Base-by-base conservation (phyloP, 2,113 vertebrate species). In the Xiphias gladius region DNA sequence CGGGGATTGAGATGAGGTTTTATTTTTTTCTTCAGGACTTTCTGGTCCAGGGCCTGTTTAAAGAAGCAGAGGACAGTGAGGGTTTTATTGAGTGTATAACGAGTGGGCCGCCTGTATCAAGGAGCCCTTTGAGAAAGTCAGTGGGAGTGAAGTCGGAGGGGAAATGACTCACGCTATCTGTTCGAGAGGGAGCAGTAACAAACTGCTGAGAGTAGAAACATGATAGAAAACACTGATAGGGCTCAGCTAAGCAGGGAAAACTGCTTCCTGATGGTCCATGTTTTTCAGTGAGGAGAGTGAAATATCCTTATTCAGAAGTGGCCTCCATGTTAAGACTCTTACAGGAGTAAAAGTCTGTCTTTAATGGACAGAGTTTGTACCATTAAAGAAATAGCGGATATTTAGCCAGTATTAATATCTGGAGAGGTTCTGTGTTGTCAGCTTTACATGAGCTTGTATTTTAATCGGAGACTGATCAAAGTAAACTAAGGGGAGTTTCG, bases 101-200 rank as follows among this genome's bases (percentile, higher is more conserved):
- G 86, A 88, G 91, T 78, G 86, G 87, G 85, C 79, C 14, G 78
- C 68, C 28, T 65, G 74, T 39, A 89, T 92, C 84, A 91, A 89
- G 84, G 86, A 87, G 84, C 71, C 85, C 89, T 91, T 90, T 89
- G 87, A 91, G 86, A 79, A 73, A 86, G 86, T 76, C 83, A 39
- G 89, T 87, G 91, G 89, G 82, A 87, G 84, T 69, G 68, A 78
- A 85, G 80, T 84, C 5, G 62, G 80, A 70, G 68, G 69, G 88
- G 86, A 84, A 86, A 87, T 88, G 86, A 88, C 68, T 91, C 89
- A 87, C 10, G 39, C 69, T 89, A 82, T 91, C 84, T 88, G 79
- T 70, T 63, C 0, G 41, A 73, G 63, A 79, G 46, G 62, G 55
- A 89, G 54, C 63, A 82, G 81, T 77, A 75, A 85, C 69, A 85